Evolutionary conservation across 1,140 invertebrate species (phyloP), one percentile per base, ranked within the genome.

Genomic region (Pseudomyrmex pallidus): DNA sequence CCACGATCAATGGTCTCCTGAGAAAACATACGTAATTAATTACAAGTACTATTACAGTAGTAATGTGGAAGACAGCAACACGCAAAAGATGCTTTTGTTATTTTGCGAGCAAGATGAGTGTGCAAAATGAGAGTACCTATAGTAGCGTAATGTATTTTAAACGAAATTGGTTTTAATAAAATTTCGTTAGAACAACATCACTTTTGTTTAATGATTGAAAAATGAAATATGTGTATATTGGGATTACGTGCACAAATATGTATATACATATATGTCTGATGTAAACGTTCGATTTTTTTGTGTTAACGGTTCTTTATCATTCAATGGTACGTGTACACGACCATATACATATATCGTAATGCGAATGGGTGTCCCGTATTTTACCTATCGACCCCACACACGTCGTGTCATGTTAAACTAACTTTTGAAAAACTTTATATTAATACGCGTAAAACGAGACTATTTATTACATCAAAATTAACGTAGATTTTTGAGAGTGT

Each of bases 171-270:
- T 50, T 68, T 35, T 22, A 50, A 35, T 46, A 46, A 70, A 80
- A 80, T 80, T 80, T 61, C 44, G 57, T 22, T 44, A 22, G 66
- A 72, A 72, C 70, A 70, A 80, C 20, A 56, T 72, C 54, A 59
- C 44, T 17, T 80, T 80, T 59, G 44, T 80, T 72, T 72, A 22
- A 35, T 80, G 20, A 80, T 80, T 72, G 66, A 80, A 70, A 80
- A 80, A 80, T 80, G 66, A 59, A 44, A 59, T 50, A 3, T 72
- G 12, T 48, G 44, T 59, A 25, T 59, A 80, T 10, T 17, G 13
- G 44, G 52, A 35, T 70, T 20, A 10, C 57, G 50, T 17, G 57
- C 54, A 20, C 54, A 44, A 12, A 50, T 10, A 25, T n/a, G n/a
- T 54, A 20, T 12, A 7, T 66, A 25, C 20, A 46, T 48, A n/a